These are phyloP conservation scores for Limnephilus auricula DNA, from an alignment of 2,888 invertebrate species.

Conservation along the genomic window DNA sequence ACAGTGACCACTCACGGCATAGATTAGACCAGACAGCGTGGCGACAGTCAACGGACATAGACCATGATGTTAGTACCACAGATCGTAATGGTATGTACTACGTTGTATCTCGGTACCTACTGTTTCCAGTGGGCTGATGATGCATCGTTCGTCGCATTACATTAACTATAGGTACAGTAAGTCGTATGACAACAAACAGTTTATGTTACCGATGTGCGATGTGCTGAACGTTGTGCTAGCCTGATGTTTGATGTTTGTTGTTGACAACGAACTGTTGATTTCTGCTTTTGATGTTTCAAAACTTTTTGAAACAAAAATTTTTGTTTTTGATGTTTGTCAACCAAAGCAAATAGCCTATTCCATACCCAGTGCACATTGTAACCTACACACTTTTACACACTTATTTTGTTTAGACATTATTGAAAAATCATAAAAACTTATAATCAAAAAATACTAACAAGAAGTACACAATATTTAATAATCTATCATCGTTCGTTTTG, in stretches of 20 bases:
- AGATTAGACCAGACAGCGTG: slow-evolving; percentile 33
- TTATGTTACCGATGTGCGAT: slow-evolving; percentile 13
- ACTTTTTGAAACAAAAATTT: no score
- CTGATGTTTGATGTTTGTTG: background rate
- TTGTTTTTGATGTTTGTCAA: no score
- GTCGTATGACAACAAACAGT: slow-evolving; percentile 12
- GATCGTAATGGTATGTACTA: background rate
- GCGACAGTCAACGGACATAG: slow-evolving; percentile 35
- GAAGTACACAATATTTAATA: no score
- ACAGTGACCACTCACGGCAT: background rate
- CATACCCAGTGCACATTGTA: no score
- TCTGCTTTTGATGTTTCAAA: background rate
- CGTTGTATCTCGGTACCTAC: background rate
- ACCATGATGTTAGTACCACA: background rate
- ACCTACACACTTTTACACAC: no score
- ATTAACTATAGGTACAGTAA: slow-evolving; percentile 18
- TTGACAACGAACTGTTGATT: background rate
- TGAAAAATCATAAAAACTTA: no score
- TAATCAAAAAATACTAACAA: no score
- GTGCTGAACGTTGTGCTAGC: slow-evolving; percentile 3
- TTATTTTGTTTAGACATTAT: no score
- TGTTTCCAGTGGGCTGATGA: slow-evolving; percentile 9
- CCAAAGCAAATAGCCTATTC: no score
- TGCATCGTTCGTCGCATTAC: slow-evolving; percentile 40
- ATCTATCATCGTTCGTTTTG: no score